Evolutionary conservation across 1,140 invertebrate species (phyloP).

Genomic region (Andrena cerasifolii): DNA sequence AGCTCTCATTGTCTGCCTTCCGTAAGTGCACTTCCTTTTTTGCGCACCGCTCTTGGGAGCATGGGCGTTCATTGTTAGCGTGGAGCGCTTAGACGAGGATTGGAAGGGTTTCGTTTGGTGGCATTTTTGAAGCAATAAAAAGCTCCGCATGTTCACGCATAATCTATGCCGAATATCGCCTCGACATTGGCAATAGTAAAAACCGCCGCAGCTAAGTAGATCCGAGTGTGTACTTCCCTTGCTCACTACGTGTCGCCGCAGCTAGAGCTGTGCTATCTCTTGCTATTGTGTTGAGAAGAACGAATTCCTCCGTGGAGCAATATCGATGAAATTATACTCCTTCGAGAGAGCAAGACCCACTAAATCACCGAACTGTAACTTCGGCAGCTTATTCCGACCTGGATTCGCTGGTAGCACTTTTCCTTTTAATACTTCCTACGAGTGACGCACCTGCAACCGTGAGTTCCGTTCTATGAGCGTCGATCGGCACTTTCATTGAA

Average conservation of each 20-base stretch:
- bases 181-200: background rate
- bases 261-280: slow-evolving; percentile 8
- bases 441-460: slow-evolving; percentile 43
- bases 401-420: slow-evolving; percentile 63
- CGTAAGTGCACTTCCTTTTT: no score
- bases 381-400: slow-evolving; percentile 65
- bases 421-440: slow-evolving; percentile 33
- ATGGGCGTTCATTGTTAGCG: no score
- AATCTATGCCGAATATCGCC: slow-evolving; percentile 14
- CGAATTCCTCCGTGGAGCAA: slow-evolving; percentile 40
- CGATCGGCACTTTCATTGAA: no score
- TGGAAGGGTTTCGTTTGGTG: no score
- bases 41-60: no score
- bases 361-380: slow-evolving; percentile 63
- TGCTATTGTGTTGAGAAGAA: background rate
- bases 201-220: slow-evolving; percentile 73
- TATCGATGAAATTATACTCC: slow-evolving; percentile 48
- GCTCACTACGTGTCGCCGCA: slow-evolving; percentile 69
- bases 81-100: no score
- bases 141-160: no score
- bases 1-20: slow-evolving; percentile 16
- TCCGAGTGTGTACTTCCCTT: slow-evolving; percentile 75
- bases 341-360: slow-evolving; percentile 14
- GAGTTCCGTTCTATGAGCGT: background rate
- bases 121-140: no score